Base-by-base conservation (phyloP, 2,797 vertebrate genomes). In the Thaleichthys pacificus region DNA sequence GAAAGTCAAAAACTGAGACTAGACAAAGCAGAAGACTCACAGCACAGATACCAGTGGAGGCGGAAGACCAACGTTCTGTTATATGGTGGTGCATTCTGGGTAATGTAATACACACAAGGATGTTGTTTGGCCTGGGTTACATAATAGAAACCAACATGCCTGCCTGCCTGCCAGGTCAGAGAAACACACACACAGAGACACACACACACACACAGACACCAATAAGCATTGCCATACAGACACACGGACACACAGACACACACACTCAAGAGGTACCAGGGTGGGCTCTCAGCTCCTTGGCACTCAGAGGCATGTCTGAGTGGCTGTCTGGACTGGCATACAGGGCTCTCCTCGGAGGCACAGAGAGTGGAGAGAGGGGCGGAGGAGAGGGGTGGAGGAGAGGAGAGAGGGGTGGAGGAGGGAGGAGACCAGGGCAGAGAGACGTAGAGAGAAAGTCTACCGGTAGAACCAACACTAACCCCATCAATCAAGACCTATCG, bases 1-100 rank as follows among this genome's bases (percentile, higher is more conserved):
- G 24, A 87, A 89, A 82, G 38, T 67, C 70, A 84, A 79, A 84
- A 17, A 68, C 77, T 70, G 82, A 82, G 72, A 85, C 66, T 72
- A 76, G 86, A 86, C 63, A 3, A 80, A 79, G 85, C 32, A 79
- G 76, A 83, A 73, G 64, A 79, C 84, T 72, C 84, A 89, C 86
- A 63, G 87, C 85, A 88, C 88, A 82, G 79, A 87, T 81, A 84
- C 84, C 83, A 82, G 84, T 91, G 82, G 73, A 79, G 74, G 81
- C 80, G 87, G 86, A 86, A 89, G 90, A 92, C 86, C 79, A 89
- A 87, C 69, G 73, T 82, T 87, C 84, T 80, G 67, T 73, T 82
- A 72, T 70, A 79, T 78, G 73, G 73, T 72, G 74, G 82, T 77
- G 69, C 71, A 49, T 84, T 73, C 49, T 80, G 66, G 58, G 82